Conservation (phyloP, 2,888 invertebrate genomes). For the Masnerella sp. region DNA sequence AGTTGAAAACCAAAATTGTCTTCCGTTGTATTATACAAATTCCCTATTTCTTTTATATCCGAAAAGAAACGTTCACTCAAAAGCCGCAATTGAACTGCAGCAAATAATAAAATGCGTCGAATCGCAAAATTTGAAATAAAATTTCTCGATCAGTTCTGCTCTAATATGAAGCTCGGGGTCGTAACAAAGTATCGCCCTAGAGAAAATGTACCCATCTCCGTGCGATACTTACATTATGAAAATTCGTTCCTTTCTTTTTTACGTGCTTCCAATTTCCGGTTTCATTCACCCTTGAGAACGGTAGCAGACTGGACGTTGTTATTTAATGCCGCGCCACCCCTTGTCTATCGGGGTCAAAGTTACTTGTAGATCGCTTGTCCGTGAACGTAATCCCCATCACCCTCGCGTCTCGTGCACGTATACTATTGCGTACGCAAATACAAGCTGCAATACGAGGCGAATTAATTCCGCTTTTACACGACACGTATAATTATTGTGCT, state of each 20-base stretch:
- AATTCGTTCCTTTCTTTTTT: slow-evolving; percentile 41
- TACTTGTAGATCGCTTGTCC: slow-evolving; percentile 57
- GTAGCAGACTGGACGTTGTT: slow-evolving; percentile 36
- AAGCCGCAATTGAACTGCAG: too few species aligned
- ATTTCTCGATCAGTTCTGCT: too few species aligned
- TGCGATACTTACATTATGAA: slow-evolving; percentile 40
- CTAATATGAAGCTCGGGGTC: slow-evolving; percentile 5
- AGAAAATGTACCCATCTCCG: neutral
- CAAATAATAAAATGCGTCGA: too few species aligned
- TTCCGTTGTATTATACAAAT: too few species aligned
- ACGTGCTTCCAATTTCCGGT: slow-evolving; percentile 48
- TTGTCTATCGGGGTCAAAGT: slow-evolving; percentile 54
- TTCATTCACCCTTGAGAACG: slow-evolving; percentile 36
- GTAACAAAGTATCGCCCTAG: slow-evolving; percentile 1
- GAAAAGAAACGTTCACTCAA: too few species aligned
- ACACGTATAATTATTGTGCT: slow-evolving; percentile 38
- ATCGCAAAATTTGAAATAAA: too few species aligned
- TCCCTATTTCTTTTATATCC: too few species aligned
- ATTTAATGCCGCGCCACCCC: slow-evolving; percentile 47
- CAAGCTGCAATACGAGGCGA: slow-evolving; percentile 36
- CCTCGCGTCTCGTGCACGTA: slow-evolving; percentile 10
- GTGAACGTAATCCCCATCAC: slow-evolving; percentile 48
- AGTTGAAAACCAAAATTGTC: too few species aligned
- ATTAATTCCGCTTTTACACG: slow-evolving; percentile 43
- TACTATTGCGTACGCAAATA: slow-evolving; percentile 41